Percentiles rank a stretch among this genome's conserved stretches.
Conservation (phyloP, 2,113 vertebrate genomes). For the Suricata suricatta region DNA sequence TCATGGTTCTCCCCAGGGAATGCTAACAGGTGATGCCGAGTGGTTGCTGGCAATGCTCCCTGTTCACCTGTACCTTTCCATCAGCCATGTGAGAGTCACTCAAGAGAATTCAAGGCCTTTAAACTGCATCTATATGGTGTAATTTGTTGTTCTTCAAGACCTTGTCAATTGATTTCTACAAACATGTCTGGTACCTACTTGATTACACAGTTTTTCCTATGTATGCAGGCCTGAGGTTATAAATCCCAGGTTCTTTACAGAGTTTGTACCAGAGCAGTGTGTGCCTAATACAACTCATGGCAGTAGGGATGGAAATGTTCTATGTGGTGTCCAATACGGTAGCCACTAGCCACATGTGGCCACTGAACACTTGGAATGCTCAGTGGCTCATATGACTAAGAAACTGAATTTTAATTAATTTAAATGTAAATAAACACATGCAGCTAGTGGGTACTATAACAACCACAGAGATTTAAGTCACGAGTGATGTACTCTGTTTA, state of each 20-base stretch:
- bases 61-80: background rate
- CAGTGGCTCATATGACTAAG: background rate
- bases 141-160: background rate
- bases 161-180: constrained; percentile 1
- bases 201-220: background rate
- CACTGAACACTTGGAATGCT: background rate
- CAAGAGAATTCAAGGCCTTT: background rate
- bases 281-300: background rate
- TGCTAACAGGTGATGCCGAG: background rate
- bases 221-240: background rate
- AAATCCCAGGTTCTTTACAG: background rate
- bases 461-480: background rate
- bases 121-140: background rate
- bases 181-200: background rate
- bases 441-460: background rate
- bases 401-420: background rate
- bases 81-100: background rate
- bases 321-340: background rate
- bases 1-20: background rate
- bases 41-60: background rate
- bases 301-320: background rate
- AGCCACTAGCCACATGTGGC: background rate
- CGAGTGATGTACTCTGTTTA: background rate
- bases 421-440: background rate
- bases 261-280: background rate